Evolutionary conservation across 2,797 vertebrate genomes (phyloP).

Genomic region (Epinephelus malabaricus): DNA sequence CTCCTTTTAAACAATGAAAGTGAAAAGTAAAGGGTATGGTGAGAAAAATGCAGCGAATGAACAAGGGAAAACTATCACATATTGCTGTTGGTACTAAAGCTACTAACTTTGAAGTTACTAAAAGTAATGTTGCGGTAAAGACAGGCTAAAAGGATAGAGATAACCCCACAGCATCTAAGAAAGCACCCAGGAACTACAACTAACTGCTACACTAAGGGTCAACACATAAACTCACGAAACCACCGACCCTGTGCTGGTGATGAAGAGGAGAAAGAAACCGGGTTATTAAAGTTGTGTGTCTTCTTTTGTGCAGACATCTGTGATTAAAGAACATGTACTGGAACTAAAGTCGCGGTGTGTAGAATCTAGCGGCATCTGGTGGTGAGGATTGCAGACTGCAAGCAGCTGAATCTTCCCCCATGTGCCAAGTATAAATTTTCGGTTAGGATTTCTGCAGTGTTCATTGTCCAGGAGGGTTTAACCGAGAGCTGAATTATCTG

Average conservation of each 20-base stretch:
- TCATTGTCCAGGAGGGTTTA: too few species aligned
- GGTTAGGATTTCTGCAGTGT: too few species aligned
- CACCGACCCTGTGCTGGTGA: slow-evolving; percentile 71
- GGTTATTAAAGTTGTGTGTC: slow-evolving; percentile 19
- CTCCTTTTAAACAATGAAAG: neutral
- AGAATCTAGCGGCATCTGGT: too few species aligned
- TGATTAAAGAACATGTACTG: neutral
- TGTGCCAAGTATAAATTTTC: too few species aligned
- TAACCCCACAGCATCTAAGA: neutral
- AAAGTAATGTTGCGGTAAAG: slow-evolving; percentile 2
- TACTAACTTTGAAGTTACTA: neutral
- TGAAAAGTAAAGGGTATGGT: neutral
- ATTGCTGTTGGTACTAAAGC: too few species aligned
- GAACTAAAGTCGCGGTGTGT: neutral
- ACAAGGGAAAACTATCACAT: neutral
- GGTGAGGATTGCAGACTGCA: too few species aligned
- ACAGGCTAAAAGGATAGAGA: too few species aligned
- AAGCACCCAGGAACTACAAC: slow-evolving; percentile 33
- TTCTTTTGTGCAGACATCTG: neutral
- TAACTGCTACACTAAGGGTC: slow-evolving; percentile 41
- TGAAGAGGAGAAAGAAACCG: slow-evolving; percentile 50
- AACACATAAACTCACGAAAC: slow-evolving; percentile 68
- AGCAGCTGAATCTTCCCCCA: too few species aligned
- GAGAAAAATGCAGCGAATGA: neutral
- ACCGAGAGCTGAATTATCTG: too few species aligned